phyloP scores from a whole-genome alignment of 2,113 vertebrate species.

The Channa maculata region DNA sequence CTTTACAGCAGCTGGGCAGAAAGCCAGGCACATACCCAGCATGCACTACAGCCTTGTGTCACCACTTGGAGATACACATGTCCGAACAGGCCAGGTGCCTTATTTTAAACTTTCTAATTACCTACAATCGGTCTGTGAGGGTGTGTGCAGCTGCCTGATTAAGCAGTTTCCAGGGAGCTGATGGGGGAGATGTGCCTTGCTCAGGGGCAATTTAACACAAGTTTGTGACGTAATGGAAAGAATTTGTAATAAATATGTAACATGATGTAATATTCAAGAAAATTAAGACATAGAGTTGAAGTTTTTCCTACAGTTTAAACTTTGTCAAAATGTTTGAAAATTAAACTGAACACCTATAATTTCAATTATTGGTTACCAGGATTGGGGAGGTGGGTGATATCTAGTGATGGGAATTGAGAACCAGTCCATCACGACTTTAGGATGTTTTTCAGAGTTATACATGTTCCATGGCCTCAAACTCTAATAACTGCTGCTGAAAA shows the following conservation, averaged over 20 bases:
- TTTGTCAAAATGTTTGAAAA: too few relatives aligned
- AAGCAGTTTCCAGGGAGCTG: neutral
- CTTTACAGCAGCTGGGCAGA: constrained; percentile 40
- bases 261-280: too few relatives aligned
- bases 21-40: constrained; percentile 36
- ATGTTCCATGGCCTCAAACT: too few relatives aligned
- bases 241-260: neutral
- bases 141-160: neutral
- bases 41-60: constrained; percentile 9
- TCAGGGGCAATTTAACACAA: neutral
- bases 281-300: too few relatives aligned
- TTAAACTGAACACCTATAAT: too few relatives aligned
- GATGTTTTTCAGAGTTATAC: too few relatives aligned
- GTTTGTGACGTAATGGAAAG: neutral
- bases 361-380: too few relatives aligned
- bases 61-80: constrained; percentile 10
- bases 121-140: neutral
- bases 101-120: neutral
- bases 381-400: too few relatives aligned
- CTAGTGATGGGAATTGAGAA: too few relatives aligned
- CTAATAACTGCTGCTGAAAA: too few relatives aligned
- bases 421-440: too few relatives aligned
- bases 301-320: too few relatives aligned
- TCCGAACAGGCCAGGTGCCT: neutral
- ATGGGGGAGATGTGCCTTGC: neutral